Conservation (phyloP, 2,888 invertebrate genomes). For the Conistra vaccinii region DNA sequence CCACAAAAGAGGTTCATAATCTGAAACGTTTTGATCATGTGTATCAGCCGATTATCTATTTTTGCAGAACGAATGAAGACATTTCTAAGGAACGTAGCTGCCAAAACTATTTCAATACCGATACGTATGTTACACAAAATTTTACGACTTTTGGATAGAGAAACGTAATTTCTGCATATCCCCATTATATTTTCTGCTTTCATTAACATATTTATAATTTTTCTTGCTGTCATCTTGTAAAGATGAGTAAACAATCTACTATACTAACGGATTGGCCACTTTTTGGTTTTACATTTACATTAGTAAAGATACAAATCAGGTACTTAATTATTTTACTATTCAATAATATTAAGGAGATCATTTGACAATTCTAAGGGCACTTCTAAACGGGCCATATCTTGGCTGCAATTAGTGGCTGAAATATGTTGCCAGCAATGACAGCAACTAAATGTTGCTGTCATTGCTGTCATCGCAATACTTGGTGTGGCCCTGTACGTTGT, state of each 20-base stretch:
- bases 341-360: no score
- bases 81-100: not conserved
- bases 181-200: slow-evolving; percentile 21
- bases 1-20: not conserved
- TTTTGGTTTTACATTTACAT: no score
- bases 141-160: slow-evolving; percentile 9
- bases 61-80: accelerated
- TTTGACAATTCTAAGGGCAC: no score
- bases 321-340: no score
- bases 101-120: not conserved
- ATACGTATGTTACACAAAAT: slow-evolving; percentile 8
- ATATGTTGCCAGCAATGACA: no score
- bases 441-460: no score
- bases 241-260: not conserved
- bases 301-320: not conserved
- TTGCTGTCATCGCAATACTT: no score
- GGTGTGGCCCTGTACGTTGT: no score
- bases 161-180: slow-evolving; percentile 32
- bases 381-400: no score
- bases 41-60: accelerated
- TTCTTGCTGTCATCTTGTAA: slow-evolving; percentile 9
- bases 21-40: not conserved
- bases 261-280: not conserved
- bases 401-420: no score
- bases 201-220: slow-evolving; percentile 11